Evolutionary conservation across 2,888 invertebrate genomes (phyloP).

Genomic region (Chrysolina oricalcia): DNA sequence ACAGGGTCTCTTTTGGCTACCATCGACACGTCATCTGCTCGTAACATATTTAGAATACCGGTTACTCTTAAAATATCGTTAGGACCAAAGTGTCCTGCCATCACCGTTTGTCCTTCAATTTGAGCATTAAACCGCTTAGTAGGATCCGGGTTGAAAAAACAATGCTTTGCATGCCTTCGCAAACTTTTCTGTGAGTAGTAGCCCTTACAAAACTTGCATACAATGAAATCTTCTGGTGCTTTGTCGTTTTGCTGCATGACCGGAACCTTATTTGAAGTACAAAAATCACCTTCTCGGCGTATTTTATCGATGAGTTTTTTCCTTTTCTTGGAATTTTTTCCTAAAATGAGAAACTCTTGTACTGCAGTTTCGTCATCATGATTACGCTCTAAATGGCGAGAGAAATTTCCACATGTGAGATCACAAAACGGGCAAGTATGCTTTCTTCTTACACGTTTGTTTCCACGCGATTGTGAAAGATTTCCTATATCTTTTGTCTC

Average conservation of each 20-base stretch:
- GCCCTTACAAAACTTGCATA: slow-evolving; percentile 32
- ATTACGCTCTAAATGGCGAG: slow-evolving; percentile 39
- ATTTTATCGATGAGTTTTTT: slow-evolving; percentile 46
- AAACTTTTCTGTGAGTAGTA: slow-evolving; percentile 27
- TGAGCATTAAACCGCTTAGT: slow-evolving; percentile 38
- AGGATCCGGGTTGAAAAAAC: slow-evolving; percentile 28
- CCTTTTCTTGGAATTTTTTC: slow-evolving; percentile 35
- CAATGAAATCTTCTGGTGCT: slow-evolving; percentile 2
- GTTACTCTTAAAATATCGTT: slow-evolving; percentile 45
- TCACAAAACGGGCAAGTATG: slow-evolving; percentile 40
- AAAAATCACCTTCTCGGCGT: slow-evolving; percentile 36
- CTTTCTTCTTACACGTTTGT: slow-evolving; percentile 19
- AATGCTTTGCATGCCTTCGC: slow-evolving; percentile 40
- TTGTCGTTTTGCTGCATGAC: slow-evolving; percentile 26
- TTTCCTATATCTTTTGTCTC: too few relatives aligned
- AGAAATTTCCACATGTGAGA: slow-evolving; percentile 35
- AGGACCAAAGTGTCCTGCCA: slow-evolving; percentile 49
- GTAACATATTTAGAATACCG: slow-evolving; percentile 47
- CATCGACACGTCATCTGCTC: slow-evolving; percentile 46
- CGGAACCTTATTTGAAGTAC: slow-evolving; percentile 22
- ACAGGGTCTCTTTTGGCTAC: slow-evolving; percentile 51
- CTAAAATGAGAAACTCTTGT: slow-evolving; percentile 30
- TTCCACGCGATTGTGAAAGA: too few relatives aligned
- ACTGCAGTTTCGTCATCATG: slow-evolving; percentile 40
- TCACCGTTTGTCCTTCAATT: slow-evolving; percentile 36